Percentiles rank a stretch among this genome's conserved stretches.
Conservation (phyloP, 1,140 invertebrate species). For the Drosophila athabasca region DNA sequence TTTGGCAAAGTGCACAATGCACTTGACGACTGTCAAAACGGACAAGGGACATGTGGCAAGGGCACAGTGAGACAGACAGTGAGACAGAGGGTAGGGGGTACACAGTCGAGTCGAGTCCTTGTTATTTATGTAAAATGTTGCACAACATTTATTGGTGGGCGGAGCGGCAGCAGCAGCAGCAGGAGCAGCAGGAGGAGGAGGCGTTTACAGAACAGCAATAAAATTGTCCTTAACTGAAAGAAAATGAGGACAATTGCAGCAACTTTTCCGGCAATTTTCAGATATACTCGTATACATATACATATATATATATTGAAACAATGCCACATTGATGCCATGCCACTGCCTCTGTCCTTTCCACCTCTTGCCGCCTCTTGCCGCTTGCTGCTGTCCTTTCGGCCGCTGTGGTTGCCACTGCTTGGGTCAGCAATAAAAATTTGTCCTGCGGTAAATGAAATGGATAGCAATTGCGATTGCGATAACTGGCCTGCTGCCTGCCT, state of each 20-base stretch:
- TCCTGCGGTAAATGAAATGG: constrained; percentile 80
- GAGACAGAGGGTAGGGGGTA: constrained; percentile 1
- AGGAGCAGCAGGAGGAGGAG: not conserved
- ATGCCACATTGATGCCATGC: constrained; percentile 50
- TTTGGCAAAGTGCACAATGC: constrained; percentile 81
- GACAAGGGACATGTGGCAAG: constrained; percentile 41
- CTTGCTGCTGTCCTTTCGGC: constrained; percentile 16
- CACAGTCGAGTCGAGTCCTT: constrained; percentile 36
- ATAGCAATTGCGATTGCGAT: constrained; percentile 78
- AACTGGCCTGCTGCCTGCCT: constrained; percentile 28
- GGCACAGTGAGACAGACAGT: not conserved
- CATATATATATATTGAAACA: constrained; percentile 56
- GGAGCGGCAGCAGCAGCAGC: not conserved
- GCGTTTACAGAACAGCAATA: constrained; percentile 38
- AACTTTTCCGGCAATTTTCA: constrained; percentile 79
- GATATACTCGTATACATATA: constrained; percentile 2
- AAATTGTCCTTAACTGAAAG: constrained; percentile 74
- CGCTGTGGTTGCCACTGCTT: constrained; percentile 42
- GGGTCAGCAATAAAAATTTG: constrained; percentile 81
- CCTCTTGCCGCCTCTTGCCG: constrained; percentile 5
- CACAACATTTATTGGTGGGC: constrained; percentile 47
- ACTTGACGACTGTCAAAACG: constrained; percentile 78
- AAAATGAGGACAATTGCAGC: constrained; percentile 79
- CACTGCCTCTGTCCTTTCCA: constrained; percentile 42
- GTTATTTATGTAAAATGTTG: constrained; percentile 63